A percentile compares a stretch with the other conserved stretches of the same genome.
Conservation (phyloP, 2,888 invertebrate species). For the Orgyia antiqua region DNA sequence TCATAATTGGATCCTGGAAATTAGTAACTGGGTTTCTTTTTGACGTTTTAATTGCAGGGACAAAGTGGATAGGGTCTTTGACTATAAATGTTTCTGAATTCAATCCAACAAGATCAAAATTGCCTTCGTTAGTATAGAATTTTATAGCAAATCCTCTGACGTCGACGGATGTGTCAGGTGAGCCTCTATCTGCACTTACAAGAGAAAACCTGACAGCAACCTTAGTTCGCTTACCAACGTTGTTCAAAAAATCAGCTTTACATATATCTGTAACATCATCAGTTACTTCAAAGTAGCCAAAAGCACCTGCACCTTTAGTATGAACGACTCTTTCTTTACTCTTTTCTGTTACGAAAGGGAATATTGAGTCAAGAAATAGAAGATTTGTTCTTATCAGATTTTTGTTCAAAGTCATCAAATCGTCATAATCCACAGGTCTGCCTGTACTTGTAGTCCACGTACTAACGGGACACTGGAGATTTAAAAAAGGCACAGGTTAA, state of each 20-base stretch:
- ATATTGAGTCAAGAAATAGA: conserved; percentile 84
- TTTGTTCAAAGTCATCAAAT: conserved; percentile 84
- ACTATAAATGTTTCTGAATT: not conserved
- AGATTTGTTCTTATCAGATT: conserved; percentile 93
- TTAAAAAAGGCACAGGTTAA: too few species aligned
- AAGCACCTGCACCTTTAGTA: too few species aligned
- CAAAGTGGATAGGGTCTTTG: not conserved
- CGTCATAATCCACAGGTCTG: too few species aligned
- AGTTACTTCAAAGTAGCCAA: too few species aligned
- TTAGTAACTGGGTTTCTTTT: not conserved
- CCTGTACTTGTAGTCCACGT: too few species aligned
- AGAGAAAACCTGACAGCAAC: conserved; percentile 88
- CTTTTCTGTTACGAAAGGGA: too few species aligned
- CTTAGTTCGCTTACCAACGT: conserved; percentile 88
- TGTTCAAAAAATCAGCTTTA: too few species aligned
- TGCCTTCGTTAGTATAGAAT: conserved; percentile 83
- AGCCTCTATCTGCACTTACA: conserved; percentile 89
- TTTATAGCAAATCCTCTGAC: conserved; percentile 93
- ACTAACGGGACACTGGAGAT: too few species aligned
- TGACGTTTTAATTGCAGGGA: conserved; percentile 79
- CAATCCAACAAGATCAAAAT: not conserved
- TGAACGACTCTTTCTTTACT: too few species aligned
- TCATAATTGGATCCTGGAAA: conserved; percentile 81
- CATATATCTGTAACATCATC: too few species aligned
- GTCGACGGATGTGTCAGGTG: conserved; percentile 90